Conservation (phyloP, 2,888 invertebrate species). For the Lithophane leautieri region DNA sequence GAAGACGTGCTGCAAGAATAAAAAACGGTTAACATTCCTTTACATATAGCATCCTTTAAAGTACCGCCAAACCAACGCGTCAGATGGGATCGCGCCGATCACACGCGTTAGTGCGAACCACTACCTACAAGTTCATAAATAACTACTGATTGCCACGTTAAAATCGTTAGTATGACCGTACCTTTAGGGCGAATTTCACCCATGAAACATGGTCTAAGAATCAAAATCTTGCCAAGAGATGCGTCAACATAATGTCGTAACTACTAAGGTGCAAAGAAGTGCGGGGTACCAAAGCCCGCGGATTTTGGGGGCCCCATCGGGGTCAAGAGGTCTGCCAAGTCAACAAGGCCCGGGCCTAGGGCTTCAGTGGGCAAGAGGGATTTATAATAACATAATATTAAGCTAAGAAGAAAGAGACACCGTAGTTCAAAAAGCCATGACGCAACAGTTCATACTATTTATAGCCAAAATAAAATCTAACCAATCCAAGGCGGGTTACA, state of each 20-base stretch:
- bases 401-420: neutral
- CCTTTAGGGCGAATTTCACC: neutral
- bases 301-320: neutral
- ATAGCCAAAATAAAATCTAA: neutral
- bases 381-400: neutral
- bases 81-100: neutral
- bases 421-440: neutral
- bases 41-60: neutral
- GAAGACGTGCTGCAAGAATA: conserved; percentile 34
- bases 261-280: neutral
- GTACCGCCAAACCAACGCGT: neutral
- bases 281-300: too few relatives aligned
- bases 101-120: neutral
- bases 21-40: neutral
- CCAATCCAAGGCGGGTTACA: neutral
- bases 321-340: neutral
- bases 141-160: too few relatives aligned
- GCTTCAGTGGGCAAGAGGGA: neutral
- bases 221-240: neutral
- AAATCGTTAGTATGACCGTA: neutral
- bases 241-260: too few relatives aligned
- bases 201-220: neutral
- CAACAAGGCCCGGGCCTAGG: neutral
- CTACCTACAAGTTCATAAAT: neutral
- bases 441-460: neutral